phyloP scores from a whole-genome alignment of 2,888 invertebrate species.

The Endomychus coccineus region DNA sequence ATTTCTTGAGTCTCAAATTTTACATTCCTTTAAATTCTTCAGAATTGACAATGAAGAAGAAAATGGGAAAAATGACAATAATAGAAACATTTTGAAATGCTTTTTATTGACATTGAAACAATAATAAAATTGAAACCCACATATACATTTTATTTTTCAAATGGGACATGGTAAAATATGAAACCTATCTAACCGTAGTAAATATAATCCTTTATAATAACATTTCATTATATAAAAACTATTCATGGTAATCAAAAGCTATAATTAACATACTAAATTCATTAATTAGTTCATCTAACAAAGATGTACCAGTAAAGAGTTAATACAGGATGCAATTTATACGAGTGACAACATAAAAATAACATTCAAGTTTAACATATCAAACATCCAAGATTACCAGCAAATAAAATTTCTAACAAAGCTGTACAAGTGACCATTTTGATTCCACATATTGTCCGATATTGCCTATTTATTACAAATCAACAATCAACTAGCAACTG shows the following conservation, averaged over 20 bases:
- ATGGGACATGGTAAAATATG: constrained; percentile 25
- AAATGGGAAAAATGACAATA: constrained; percentile 1
- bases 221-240: constrained; percentile 22
- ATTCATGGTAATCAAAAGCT: constrained; percentile 14
- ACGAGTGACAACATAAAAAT: constrained; percentile 7
- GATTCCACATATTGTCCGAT: background rate
- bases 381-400: constrained; percentile 11
- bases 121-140: constrained; percentile 33
- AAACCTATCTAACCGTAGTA: constrained; percentile 28
- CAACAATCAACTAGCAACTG: too few relatives aligned
- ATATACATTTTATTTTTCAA: constrained; percentile 21
- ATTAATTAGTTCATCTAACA: background rate
- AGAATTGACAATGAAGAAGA: constrained; percentile 3
- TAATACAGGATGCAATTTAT: background rate
- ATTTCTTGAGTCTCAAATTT: too few relatives aligned
- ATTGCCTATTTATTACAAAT: too few relatives aligned
- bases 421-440: background rate
- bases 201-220: constrained; percentile 27
- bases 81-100: constrained; percentile 19
- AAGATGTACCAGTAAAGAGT: constrained; percentile 13
- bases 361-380: background rate
- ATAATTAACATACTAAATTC: constrained; percentile 6
- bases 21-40: constrained; percentile 4
- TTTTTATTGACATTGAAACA: constrained; percentile 33
- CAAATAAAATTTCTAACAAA: constrained; percentile 9